Evolutionary conservation across 2,113 vertebrate species (phyloP).

Genomic region (Chlorocebus sabaeus): DNA sequence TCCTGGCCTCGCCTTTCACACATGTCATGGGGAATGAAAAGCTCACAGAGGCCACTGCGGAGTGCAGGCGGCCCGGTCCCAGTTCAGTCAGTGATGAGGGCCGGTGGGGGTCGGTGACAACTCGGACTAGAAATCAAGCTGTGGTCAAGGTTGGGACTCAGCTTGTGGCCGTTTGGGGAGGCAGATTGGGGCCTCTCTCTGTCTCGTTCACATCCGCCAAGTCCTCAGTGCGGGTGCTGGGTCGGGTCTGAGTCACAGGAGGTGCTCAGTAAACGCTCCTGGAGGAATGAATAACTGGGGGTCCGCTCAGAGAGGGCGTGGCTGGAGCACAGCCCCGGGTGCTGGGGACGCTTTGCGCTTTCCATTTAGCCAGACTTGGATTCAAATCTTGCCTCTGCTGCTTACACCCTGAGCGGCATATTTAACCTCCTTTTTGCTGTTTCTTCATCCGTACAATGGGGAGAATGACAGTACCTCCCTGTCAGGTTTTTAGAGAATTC

Average conservation of each 20-base stretch:
- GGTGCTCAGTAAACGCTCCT: neutral
- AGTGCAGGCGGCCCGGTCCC: accelerated
- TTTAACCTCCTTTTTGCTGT: neutral
- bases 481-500: neutral
- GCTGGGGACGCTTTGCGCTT: neutral
- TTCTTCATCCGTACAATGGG: neutral
- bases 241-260: neutral
- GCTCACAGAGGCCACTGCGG: neutral
- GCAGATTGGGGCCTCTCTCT: neutral
- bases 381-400: neutral
- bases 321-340: neutral
- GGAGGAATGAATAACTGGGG: neutral
- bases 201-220: neutral
- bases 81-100: neutral
- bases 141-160: neutral
- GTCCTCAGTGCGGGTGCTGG: neutral
- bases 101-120: neutral
- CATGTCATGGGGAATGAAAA: accelerated
- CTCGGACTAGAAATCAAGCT: neutral
- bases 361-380: neutral
- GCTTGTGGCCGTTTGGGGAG: neutral
- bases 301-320: too few relatives aligned
- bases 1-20: neutral
- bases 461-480: neutral
- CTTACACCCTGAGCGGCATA: accelerated